Conservation (phyloP, 1,140 invertebrate genomes). For the Stratiolaelaps scimitus region DNA sequence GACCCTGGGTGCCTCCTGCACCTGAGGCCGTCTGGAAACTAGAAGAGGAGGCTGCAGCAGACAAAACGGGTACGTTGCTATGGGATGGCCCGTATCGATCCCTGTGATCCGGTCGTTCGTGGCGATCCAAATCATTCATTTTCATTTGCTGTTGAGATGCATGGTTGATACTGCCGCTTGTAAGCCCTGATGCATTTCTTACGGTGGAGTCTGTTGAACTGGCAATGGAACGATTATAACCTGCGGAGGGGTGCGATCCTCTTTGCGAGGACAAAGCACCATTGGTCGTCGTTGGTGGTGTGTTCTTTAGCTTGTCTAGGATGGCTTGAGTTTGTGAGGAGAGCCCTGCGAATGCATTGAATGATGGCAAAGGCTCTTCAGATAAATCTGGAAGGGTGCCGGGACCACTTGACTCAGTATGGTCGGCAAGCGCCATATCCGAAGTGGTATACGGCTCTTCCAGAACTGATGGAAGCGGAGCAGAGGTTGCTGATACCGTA, state of each 20-base stretch:
- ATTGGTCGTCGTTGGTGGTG: background rate
- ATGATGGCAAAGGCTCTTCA: no score
- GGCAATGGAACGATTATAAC: slow-evolving; percentile 24
- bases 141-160: no score
- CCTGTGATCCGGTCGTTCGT: slow-evolving; percentile 8
- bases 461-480: slow-evolving; percentile 4
- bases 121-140: no score
- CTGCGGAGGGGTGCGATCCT: slow-evolving; percentile 1
- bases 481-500: slow-evolving; percentile 11
- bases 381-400: no score
- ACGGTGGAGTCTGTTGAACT: slow-evolving; percentile 1
- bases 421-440: no score
- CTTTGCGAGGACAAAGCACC: slow-evolving; percentile 4
- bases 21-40: slow-evolving; percentile 13
- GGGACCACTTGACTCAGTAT: no score
- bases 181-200: background rate
- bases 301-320: slow-evolving; percentile 25
- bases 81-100: background rate
- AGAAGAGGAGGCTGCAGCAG: slow-evolving; percentile 1
- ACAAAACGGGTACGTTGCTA: background rate
- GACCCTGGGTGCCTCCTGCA: no score
- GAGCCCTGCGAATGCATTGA: slow-evolving; percentile 3
- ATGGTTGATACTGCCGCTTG: no score
- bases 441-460: background rate
- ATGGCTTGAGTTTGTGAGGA: slow-evolving; percentile 22